Conservation (phyloP, 2,797 vertebrate genomes). For the Echiichthys vipera region DNA sequence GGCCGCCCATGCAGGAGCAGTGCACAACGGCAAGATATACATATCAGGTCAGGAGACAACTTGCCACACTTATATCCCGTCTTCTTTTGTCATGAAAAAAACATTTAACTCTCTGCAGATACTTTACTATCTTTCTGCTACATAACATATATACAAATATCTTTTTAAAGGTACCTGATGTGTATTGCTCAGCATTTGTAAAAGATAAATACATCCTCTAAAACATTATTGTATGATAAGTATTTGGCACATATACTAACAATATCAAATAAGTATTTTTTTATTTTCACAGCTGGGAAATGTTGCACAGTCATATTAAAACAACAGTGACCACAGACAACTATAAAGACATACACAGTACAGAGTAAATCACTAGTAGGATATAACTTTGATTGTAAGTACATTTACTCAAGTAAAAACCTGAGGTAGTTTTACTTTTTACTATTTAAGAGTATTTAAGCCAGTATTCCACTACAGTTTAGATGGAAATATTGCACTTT, state of each 20-base stretch:
- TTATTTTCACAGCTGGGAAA: background rate
- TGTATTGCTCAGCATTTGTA: background rate
- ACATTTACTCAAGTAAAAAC: background rate
- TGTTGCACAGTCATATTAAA: background rate
- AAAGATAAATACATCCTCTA: background rate
- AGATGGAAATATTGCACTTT: background rate
- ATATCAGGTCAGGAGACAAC: conserved; percentile 92
- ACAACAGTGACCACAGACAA: background rate
- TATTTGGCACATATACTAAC: background rate
- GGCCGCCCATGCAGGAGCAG: conserved; percentile 96
- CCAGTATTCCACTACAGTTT: background rate
- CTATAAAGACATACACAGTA: background rate
- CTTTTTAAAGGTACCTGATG: background rate
- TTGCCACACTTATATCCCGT: background rate
- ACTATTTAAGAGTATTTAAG: background rate
- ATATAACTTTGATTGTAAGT: background rate
- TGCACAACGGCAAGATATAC: conserved; percentile 98
- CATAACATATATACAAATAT: background rate
- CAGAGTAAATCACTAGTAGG: background rate
- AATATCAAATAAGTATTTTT: background rate
- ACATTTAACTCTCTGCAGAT: background rate
- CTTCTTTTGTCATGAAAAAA: background rate
- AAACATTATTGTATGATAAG: background rate
- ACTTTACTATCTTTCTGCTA: background rate
- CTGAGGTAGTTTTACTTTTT: background rate